Evolutionary conservation across 2,888 invertebrate genomes (phyloP).

Genomic region (Andricus quercusramuli): DNA sequence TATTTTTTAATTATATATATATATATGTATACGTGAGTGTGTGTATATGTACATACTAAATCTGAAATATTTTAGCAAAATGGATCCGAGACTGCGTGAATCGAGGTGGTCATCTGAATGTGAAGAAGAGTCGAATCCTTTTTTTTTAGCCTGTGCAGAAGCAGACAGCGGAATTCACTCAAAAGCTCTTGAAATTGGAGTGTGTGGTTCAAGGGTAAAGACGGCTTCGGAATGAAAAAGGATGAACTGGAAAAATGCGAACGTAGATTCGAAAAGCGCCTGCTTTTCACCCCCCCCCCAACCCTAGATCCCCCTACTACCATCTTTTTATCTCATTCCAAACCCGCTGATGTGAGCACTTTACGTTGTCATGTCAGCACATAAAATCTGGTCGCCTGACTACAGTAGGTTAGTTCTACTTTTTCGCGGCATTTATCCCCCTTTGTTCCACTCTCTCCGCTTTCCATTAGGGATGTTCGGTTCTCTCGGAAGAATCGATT

Average conservation of each 20-base stretch:
- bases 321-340: conserved; percentile 33
- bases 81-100: neutral
- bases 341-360: conserved; percentile 39
- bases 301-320: neutral
- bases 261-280: conserved; percentile 46
- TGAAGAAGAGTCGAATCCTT: neutral
- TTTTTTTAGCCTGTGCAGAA: conserved; percentile 36
- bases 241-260: conserved; percentile 46
- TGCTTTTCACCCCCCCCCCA: conserved; percentile 23
- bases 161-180: conserved; percentile 55
- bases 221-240: no score
- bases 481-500: no score
- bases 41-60: no score
- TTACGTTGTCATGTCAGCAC: conserved; percentile 47
- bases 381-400: conserved; percentile 46
- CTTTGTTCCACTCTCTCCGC: conserved; percentile 41
- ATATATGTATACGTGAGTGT: no score
- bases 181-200: conserved; percentile 47
- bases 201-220: conserved; percentile 44
- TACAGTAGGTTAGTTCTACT: conserved; percentile 43
- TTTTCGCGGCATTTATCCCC: conserved; percentile 50
- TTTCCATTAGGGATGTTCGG: neutral
- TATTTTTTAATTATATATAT: no score
- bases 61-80: neutral
- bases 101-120: neutral